Base-by-base conservation (phyloP, 2,113 vertebrate species). In the Edolisoma coerulescens region DNA sequence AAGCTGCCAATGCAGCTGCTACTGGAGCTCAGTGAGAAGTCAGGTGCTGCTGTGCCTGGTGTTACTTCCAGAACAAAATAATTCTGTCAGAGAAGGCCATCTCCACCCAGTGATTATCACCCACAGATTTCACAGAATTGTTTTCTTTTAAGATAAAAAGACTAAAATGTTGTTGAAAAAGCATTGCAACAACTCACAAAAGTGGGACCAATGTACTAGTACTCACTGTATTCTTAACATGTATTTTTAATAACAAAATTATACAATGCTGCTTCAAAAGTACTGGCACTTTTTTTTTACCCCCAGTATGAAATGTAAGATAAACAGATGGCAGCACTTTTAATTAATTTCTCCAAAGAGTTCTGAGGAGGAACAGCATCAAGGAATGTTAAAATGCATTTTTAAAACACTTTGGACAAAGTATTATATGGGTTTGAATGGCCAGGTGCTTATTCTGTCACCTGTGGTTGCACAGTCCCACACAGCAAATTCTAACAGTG, bases 241-340 rank as follows among this genome's bases (percentile, higher is more conserved):
- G 91, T 84, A 81, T 68, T 90, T 84, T 88, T 95, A 69, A 92
- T 84, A 95, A n/a, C 56, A 71, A 63, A 83, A 87, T 84, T 90
- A 93, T 68, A 76, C 56, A 96, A 95, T 47, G 21, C 60, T 86
- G 82, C 49, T 69, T 44, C 73, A 81, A 79, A 84, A 84, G 56
- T 63, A 69, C 27, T 52, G 83, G 26, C 65, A 77, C 4, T 69
- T 67, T 88, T 95, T 75, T 94, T 97, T 92, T 71, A 67, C 67
- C 56, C 78, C 92, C 3, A 0, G 20, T 32, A 92, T 69, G 84
- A 84, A 87, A 94, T 60, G 52, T 45, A 78, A 96, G 60, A 84
- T 85, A 97, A 97, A 95, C 91, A 97, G 85, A 97, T 93, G 91
- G 96, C 57, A 95, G 75, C 37, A 75, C 63, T 97, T 97, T 89